Conservation (phyloP, 2,797 vertebrate species). For the Schizothorax lantsangensis region DNA sequence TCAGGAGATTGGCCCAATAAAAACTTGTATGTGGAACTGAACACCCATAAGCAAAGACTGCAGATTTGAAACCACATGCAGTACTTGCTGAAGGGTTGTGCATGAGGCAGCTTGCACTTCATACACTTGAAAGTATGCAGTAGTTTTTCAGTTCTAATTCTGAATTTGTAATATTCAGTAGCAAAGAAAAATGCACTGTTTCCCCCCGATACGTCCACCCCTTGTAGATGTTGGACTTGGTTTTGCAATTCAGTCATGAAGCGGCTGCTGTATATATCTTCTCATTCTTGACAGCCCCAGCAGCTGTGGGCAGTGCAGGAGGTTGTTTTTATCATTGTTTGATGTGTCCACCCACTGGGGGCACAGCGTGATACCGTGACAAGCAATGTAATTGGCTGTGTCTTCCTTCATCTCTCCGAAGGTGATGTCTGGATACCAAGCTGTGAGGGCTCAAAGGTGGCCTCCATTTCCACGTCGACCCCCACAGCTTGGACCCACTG, state of each 20-base stretch:
- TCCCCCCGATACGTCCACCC: neutral
- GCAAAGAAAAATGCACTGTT: slow-evolving; percentile 69
- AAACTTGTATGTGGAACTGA: neutral
- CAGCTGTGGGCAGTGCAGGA: neutral
- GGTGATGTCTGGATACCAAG: slow-evolving; percentile 37
- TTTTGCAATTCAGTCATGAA: slow-evolving; percentile 50
- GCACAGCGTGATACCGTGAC: slow-evolving; percentile 46
- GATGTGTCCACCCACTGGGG: slow-evolving; percentile 53
- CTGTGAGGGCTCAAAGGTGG: slow-evolving; percentile 47
- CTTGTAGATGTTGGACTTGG: slow-evolving; percentile 42
- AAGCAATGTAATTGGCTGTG: slow-evolving; percentile 58
- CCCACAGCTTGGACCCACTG: slow-evolving; percentile 48
- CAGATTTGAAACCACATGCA: neutral
- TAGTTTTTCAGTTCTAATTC: neutral
- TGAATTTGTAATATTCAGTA: slow-evolving; percentile 49
- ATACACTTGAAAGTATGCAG: neutral
- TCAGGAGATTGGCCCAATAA: neutral
- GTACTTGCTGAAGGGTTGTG: neutral
- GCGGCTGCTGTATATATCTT: slow-evolving; percentile 41
- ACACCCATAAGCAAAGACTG: neutral
- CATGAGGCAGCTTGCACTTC: neutral
- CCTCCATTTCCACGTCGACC: slow-evolving; percentile 52
- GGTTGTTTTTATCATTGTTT: slow-evolving; percentile 44
- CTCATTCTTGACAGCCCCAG: slow-evolving; percentile 18
- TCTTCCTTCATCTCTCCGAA: slow-evolving; percentile 54